phyloP scores from a whole-genome alignment of 1,140 invertebrate genomes.

The Eurosta solidaginis region DNA sequence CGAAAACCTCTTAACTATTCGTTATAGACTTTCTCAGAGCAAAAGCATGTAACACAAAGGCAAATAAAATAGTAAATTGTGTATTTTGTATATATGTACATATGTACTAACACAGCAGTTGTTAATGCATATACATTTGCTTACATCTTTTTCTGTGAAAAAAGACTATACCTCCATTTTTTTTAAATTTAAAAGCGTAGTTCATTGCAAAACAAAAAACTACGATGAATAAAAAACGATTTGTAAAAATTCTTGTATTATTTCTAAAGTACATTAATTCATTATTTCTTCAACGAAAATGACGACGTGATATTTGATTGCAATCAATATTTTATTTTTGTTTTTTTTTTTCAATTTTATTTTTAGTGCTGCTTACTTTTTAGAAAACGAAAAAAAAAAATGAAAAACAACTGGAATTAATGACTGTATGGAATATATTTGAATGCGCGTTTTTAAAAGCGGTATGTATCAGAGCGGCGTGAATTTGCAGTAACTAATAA shows the following conservation, averaged over 20 bases:
- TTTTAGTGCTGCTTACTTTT: constrained; percentile 22
- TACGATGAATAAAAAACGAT: not conserved
- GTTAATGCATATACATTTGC: not conserved
- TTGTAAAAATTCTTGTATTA: not conserved
- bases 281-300: constrained; percentile 23
- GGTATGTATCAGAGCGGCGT: no score
- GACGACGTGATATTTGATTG: constrained; percentile 36
- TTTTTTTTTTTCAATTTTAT: not conserved
- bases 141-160: no score
- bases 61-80: not conserved
- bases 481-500: no score
- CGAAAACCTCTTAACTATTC: no score
- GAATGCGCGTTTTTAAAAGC: no score
- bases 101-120: not conserved
- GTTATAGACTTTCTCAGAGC: not conserved
- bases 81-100: constrained; percentile 5
- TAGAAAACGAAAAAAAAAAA: not conserved
- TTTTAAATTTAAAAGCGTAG: no score
- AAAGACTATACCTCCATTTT: no score
- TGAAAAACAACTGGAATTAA: not conserved
- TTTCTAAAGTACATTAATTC: not conserved
- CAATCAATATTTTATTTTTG: constrained; percentile 32
- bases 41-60: not conserved
- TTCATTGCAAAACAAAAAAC: not conserved
- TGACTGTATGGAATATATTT: no score